Evolutionary conservation across 2,888 invertebrate species (phyloP).

Genomic region (Bombylius major): DNA sequence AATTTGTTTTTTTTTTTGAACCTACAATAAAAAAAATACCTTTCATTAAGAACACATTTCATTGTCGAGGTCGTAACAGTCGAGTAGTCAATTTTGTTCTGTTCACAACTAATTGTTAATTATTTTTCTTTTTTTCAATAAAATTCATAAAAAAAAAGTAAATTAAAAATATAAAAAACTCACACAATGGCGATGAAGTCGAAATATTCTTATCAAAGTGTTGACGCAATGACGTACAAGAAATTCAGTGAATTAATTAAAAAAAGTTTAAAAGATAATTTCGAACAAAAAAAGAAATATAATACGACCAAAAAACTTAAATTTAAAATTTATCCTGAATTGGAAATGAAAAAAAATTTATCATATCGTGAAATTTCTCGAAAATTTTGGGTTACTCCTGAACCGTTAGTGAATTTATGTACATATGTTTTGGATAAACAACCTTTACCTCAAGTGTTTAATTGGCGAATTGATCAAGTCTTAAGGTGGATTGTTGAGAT

Average conservation of each 20-base stretch:
- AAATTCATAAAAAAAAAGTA: too few species aligned
- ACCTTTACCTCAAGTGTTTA: constrained; percentile 34
- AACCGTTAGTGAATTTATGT: constrained; percentile 35
- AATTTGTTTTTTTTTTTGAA: too few species aligned
- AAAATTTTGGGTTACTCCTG: constrained; percentile 30
- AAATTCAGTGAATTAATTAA: background rate
- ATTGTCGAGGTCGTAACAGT: too few species aligned
- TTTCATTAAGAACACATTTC: too few species aligned
- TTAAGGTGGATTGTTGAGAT: constrained; percentile 39
- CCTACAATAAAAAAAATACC: too few species aligned
- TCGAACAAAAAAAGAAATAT: background rate
- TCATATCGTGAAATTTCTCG: constrained; percentile 18
- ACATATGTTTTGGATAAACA: constrained; percentile 33
- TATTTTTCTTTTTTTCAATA: too few species aligned
- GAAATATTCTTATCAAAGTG: background rate
- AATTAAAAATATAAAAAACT: too few species aligned
- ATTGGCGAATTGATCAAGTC: constrained; percentile 40
- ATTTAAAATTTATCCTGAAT: constrained; percentile 17
- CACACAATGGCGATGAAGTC: background rate
- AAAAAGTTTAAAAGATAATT: background rate
- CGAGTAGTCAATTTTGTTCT: too few species aligned
- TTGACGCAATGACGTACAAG: background rate
- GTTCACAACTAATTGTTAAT: too few species aligned
- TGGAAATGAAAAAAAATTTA: constrained; percentile 25
- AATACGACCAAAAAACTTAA: constrained; percentile 5